These are phyloP conservation scores for Vanessa atalanta DNA, from an alignment of 1,140 invertebrate species.

Conservation along the genomic window DNA sequence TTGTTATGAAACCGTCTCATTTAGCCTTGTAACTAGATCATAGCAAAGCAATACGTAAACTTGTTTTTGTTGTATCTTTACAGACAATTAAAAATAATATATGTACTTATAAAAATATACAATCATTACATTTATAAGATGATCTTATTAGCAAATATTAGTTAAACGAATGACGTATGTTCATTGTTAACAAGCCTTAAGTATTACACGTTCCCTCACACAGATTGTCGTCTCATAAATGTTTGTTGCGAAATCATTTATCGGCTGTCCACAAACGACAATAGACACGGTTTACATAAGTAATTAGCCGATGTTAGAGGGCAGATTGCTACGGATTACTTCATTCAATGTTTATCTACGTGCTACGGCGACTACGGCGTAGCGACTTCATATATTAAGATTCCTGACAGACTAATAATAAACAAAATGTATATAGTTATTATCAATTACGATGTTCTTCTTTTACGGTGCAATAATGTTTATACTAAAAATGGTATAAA, in stretches of 20 bases:
- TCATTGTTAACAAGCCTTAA: neutral
- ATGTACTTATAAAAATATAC: too few species aligned
- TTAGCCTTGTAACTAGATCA: too few species aligned
- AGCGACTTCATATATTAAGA: conserved; percentile 32
- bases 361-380: conserved; percentile 63
- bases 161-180: neutral
- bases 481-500: too few species aligned
- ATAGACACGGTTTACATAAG: conserved; percentile 62
- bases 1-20: too few species aligned
- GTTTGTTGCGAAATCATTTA: conserved; percentile 48
- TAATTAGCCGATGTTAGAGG: conserved; percentile 61
- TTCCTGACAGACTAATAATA: neutral
- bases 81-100: too few species aligned
- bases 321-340: conserved; percentile 51
- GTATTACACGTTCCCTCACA: neutral
- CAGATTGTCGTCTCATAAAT: conserved; percentile 22
- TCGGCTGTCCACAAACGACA: conserved; percentile 43
- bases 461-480: too few species aligned
- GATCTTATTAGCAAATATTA: neutral
- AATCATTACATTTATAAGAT: too few species aligned
- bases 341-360: conserved; percentile 58
- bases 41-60: too few species aligned
- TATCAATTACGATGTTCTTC: too few species aligned
- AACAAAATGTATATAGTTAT: too few species aligned
- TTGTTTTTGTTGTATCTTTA: too few species aligned